Evolutionary conservation across 2,113 vertebrate genomes (phyloP).

Genomic region (Reinhardtius hippoglossoides): DNA sequence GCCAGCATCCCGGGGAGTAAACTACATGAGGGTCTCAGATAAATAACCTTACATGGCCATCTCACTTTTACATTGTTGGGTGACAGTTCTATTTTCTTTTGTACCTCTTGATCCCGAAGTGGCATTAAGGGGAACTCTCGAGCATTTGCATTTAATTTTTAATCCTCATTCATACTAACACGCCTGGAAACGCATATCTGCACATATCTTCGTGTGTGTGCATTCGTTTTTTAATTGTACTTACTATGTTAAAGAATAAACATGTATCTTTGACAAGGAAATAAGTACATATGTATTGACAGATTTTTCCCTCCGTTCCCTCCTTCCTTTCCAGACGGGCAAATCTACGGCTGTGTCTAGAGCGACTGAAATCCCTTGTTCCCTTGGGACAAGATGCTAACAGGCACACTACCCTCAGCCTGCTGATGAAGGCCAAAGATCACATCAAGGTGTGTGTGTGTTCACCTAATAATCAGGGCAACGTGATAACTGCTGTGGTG

Average conservation of each 20-base stretch:
- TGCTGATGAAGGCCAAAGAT: conserved; percentile 92
- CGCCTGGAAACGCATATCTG: no score
- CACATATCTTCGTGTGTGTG: no score
- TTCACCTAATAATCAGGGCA: conserved; percentile 3
- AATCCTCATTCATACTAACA: no score
- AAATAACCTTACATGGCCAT: background rate
- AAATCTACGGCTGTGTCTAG: conserved; percentile 92
- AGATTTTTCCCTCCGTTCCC: conserved; percentile 2
- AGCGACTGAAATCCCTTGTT: conserved; percentile 93
- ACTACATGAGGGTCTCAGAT: background rate
- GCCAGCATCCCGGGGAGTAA: conserved; percentile 4
- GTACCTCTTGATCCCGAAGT: background rate
- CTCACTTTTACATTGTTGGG: no score
- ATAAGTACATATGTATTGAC: background rate
- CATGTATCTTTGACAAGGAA: background rate
- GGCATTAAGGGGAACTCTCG: background rate
- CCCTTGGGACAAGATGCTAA: conserved; percentile 89
- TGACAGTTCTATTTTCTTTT: background rate
- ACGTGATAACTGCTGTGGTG: conserved; percentile 9
- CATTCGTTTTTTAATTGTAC: no score
- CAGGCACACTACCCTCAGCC: conserved; percentile 93
- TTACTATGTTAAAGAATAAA: background rate
- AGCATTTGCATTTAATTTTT: no score
- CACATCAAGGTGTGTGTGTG: conserved; percentile 90
- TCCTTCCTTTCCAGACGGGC: conserved; percentile 85